Percentiles rank a stretch among this genome's conserved stretches.
These are phyloP conservation scores for Bellardia bayeri DNA, from an alignment of 2,888 invertebrate genomes.

Conservation along the genomic window DNA sequence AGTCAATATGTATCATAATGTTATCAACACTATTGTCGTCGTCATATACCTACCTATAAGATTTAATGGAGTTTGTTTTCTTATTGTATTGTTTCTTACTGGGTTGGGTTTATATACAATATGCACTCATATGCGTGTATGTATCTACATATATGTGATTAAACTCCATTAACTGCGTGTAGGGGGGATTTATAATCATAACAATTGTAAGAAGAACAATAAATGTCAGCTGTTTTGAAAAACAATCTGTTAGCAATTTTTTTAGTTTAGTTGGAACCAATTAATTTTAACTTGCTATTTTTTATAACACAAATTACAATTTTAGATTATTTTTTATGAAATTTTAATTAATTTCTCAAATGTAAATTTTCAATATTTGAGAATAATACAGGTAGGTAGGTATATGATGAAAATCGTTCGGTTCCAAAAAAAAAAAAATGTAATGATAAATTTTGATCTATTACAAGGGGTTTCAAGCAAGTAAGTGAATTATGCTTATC, in stretches of 20 bases:
- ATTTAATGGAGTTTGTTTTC: neutral
- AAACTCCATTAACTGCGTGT: constrained; percentile 7
- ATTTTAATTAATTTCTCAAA: no score
- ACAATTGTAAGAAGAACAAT: constrained; percentile 54
- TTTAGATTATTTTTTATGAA: no score
- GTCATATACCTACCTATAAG: constrained; percentile 21
- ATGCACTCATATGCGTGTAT: neutral
- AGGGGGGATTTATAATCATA: constrained; percentile 41
- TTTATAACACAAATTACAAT: no score
- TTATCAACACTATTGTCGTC: constrained; percentile 21
- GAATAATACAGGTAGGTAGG: no score
- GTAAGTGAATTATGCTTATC: no score
- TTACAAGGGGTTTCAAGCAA: no score
- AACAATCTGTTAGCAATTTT: constrained; percentile 40
- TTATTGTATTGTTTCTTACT: constrained; percentile 12
- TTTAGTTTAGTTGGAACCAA: neutral
- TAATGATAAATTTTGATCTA: no score
- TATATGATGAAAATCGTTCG: no score
- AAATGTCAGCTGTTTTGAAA: constrained; percentile 77
- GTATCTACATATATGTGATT: neutral
- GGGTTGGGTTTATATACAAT: constrained; percentile 36
- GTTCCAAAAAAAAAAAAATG: no score
- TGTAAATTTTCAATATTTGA: no score
- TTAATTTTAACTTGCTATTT: no score
- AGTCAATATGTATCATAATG: constrained; percentile 27